Percentiles rank a stretch among this genome's conserved stretches.
Conservation (phyloP, 2,113 vertebrate genomes). For the Alces alces region DNA sequence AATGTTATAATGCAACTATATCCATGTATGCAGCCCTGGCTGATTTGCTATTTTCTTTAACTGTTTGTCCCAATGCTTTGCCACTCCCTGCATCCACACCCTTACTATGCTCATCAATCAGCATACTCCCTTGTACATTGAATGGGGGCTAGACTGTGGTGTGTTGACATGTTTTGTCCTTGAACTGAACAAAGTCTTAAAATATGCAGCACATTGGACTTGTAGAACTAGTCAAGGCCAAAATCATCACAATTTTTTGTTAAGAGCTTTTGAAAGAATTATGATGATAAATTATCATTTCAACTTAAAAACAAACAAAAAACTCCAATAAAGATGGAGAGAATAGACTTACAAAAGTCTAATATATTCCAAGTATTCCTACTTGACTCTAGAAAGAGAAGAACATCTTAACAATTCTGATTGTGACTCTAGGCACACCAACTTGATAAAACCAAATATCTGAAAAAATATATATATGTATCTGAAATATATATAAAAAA, state of each 20-base stretch:
- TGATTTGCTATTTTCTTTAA: not conserved
- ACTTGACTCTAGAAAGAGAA: not conserved
- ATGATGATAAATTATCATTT: not conserved
- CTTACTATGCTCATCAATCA: not conserved
- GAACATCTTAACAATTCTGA: not conserved
- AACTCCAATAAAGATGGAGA: not conserved
- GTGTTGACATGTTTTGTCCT: not conserved
- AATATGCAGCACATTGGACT: not conserved
- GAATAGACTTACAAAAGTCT: not conserved
- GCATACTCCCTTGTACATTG: not conserved
- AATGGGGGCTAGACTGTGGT: not conserved
- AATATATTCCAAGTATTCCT: not conserved
- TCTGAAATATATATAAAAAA: no score
- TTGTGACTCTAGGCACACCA: not conserved
- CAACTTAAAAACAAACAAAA: not conserved
- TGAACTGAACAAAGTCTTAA: not conserved
- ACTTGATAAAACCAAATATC: not conserved
- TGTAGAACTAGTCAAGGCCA: not conserved
- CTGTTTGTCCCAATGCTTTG: accelerated
- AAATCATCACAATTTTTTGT: not conserved
- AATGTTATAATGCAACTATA: not conserved
- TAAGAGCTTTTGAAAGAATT: not conserved
- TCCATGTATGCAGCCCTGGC: not conserved
- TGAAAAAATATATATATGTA: no score
- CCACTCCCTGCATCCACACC: accelerated